These are phyloP conservation scores for Drosophila pullipes DNA, from an alignment of 2,888 invertebrate species.

Conservation along the genomic window DNA sequence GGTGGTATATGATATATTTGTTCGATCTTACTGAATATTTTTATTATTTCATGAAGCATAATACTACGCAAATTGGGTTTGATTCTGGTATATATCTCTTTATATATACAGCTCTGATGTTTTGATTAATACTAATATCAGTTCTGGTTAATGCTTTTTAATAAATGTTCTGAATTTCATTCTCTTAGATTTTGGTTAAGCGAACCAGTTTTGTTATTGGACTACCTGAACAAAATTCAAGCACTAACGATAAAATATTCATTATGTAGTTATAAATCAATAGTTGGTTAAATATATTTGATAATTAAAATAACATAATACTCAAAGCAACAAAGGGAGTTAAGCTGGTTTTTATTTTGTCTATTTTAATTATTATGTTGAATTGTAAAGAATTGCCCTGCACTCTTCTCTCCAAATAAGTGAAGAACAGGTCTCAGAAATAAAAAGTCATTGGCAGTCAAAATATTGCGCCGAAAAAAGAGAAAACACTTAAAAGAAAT, in stretches of 20 bases:
- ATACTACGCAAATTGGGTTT: no score
- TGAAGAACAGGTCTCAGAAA: background rate
- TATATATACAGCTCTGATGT: background rate
- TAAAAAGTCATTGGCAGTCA: background rate
- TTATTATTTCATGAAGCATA: no score
- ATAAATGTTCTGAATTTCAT: background rate
- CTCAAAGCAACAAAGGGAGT: background rate
- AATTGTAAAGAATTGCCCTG: background rate
- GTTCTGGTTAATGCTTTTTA: background rate
- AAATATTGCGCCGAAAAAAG: background rate
- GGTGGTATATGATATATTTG: no score
- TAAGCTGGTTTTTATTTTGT: background rate
- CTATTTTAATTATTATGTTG: background rate
- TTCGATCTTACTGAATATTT: no score
- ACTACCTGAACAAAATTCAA: background rate
- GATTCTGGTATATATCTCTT: background rate
- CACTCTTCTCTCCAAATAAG: background rate
- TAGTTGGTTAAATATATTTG: background rate
- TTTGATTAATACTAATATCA: background rate
- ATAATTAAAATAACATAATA: background rate
- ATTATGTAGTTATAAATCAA: background rate
- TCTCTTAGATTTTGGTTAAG: background rate
- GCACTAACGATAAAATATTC: background rate
- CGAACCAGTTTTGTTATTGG: background rate
- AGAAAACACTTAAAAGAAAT: background rate